Base-by-base conservation (phyloP, 2,797 vertebrate species). In the Distichodus sexfasciatus region DNA sequence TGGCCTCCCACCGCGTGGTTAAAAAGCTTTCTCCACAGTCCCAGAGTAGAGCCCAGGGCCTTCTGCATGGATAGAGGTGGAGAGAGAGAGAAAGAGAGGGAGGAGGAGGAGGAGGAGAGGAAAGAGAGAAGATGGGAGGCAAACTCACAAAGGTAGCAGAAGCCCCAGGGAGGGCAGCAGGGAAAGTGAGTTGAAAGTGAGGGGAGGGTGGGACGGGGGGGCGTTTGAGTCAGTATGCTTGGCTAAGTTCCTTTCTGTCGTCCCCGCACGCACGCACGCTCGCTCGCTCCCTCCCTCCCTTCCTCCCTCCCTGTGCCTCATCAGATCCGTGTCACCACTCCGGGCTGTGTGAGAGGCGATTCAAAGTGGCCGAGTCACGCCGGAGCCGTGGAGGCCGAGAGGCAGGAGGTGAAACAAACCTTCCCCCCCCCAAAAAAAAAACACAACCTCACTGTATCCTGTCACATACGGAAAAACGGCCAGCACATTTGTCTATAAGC, bases 251-350 rank as follows among this genome's bases (percentile, higher is more conserved):
- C 91, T 95, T 91, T 59, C n/a, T 26, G 19, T 66, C 44, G 28
- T n/a, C 38, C 29, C 35, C 26, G 14, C 54, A 43, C n/a, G 15
- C 21, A 28, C 55, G 31, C 91, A 90, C 36, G 91, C 93, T 89
- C 86, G n/a, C 40, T 12, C 41, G 46, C 40, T 46, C 33, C 48
- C 61, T 15, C 61, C 91, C 89, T 92, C 90, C 84, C 92, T 89
- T 92, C 90, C 84, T 87, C 90, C 46, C 91, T 92, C n/a, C n/a
- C n/a, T n/a, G n/a, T 94, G 94, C 96, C 94, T 96, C 93, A 96
- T 95, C 94, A 92, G 93, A 95, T 97, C 94, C 94, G 86, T 98
- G 95, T 97, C 95, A 94, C 89, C 89, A 90, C 90, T 94, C 91
- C 89, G 86, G 90, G 92, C 90, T 90, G 91, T 92, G 88, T 51